Percentiles rank a stretch among this genome's conserved stretches.
Conservation (phyloP, 1,140 invertebrate genomes). For the Daktulosphaira vitifoliae region DNA sequence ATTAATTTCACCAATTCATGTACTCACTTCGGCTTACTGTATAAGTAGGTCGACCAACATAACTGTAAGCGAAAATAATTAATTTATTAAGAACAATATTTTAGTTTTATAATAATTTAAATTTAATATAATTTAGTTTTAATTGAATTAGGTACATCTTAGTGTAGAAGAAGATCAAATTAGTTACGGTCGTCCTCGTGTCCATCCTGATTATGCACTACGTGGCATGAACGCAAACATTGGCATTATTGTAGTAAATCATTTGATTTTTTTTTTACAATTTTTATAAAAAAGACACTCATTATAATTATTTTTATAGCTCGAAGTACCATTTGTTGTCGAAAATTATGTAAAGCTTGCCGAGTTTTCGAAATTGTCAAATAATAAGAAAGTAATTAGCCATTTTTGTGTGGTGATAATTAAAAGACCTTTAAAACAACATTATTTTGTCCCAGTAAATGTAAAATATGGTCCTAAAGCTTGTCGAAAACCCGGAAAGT, state of each 20-base stretch:
- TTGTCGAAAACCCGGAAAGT: not conserved
- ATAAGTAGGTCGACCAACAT: not conserved
- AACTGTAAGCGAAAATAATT: not conserved
- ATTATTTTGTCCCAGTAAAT: not conserved
- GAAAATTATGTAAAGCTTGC: not conserved
- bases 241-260: slow-evolving; percentile 1
- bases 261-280: too few species aligned
- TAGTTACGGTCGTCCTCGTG: too few species aligned
- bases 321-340: not conserved
- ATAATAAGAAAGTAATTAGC: too few species aligned
- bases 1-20: not conserved
- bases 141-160: too few species aligned
- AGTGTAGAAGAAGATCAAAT: too few species aligned
- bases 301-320: not conserved
- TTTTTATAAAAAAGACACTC: too few species aligned
- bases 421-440: not conserved
- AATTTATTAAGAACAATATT: too few species aligned
- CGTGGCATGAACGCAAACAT: not conserved
- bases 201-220: too few species aligned
- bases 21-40: slow-evolving; percentile 11
- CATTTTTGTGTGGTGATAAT: not conserved
- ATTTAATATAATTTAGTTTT: too few species aligned
- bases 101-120: too few species aligned
- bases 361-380: too few species aligned
- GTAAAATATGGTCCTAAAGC: not conserved